Evolutionary conservation across 2,113 vertebrate species (phyloP).

Genomic region (Suricata suricatta): DNA sequence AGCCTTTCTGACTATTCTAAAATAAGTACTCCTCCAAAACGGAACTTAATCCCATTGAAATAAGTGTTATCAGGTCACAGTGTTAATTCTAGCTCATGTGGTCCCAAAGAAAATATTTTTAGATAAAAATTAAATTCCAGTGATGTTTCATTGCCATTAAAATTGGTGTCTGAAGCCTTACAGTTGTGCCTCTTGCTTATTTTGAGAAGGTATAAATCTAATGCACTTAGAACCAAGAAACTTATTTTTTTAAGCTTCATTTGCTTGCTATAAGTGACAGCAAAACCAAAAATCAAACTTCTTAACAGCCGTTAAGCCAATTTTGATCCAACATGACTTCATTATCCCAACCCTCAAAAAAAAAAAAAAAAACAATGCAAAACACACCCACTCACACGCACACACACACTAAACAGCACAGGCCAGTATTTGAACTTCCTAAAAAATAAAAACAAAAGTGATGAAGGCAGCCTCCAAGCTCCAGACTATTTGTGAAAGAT

Average conservation of each 20-base stretch:
- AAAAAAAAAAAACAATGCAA: not conserved
- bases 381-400: not conserved
- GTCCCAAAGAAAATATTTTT: not conserved
- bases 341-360: not conserved
- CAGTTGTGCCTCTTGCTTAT: not conserved
- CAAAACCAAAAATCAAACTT: not conserved
- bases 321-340: not conserved
- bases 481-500: not conserved
- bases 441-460: not conserved
- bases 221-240: not conserved
- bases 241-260: not conserved
- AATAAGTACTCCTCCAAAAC: not conserved
- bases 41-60: not conserved
- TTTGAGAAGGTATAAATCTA: constrained; percentile 13
- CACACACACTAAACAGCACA: not conserved
- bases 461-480: not conserved
- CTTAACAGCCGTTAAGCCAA: not conserved
- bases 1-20: not conserved
- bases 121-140: not conserved
- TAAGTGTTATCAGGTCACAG: not conserved
- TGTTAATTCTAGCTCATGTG: not conserved
- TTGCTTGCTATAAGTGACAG: not conserved
- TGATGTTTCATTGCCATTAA: not conserved
- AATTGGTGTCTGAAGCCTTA: not conserved
- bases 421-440: not conserved